Base-by-base conservation (phyloP, 1,140 invertebrate genomes). In the Conus ventricosus region DNA sequence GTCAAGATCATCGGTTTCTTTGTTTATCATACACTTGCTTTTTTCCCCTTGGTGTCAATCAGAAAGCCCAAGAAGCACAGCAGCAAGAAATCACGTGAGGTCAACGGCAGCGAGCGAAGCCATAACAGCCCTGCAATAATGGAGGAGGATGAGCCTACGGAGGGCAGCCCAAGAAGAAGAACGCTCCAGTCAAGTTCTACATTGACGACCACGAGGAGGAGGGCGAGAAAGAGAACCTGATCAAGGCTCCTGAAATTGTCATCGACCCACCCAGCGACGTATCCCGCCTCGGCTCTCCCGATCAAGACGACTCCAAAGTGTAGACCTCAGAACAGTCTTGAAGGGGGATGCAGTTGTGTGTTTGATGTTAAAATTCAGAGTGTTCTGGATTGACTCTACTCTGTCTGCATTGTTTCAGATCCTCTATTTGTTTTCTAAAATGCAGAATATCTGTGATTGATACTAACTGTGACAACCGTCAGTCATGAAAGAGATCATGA, bases 261-360 rank as follows among this genome's bases (percentile, higher is more conserved):
- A 91, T 93, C 3, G 93, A 93, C 67, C 93, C 93, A 4, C 93
- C 93, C 25, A 93, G 92, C 87, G 91, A 92, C 60, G 76, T 83
- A 15, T 54, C 63, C 5, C 78, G 76, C 10, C 71, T 89, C 55
- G 84, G 81, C 63, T 91, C 90, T 20, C 89, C 90, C 20, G 90
- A 88, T 7, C 71, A 87, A 7, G 90, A 88, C 4, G 90, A 90
- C 23, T 80, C 80, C 57, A 90, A 87, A 81, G 88, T 89, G 81
- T 91, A 60, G 57, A 60, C 15, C 57, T 60, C 57, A 60, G 8
- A 60, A 11, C 57, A 8, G 8, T 8, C 57, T 11, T 15, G 15
- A 60, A 60, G 4, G 57, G 57, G 57, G 57, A 15, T 60, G 57
- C 57, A 15, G 8, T 15, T 60, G 57, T 60, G 57, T 15, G 57